Conservation (phyloP, 2,888 invertebrate genomes). For the Azorinus chamasolen region DNA sequence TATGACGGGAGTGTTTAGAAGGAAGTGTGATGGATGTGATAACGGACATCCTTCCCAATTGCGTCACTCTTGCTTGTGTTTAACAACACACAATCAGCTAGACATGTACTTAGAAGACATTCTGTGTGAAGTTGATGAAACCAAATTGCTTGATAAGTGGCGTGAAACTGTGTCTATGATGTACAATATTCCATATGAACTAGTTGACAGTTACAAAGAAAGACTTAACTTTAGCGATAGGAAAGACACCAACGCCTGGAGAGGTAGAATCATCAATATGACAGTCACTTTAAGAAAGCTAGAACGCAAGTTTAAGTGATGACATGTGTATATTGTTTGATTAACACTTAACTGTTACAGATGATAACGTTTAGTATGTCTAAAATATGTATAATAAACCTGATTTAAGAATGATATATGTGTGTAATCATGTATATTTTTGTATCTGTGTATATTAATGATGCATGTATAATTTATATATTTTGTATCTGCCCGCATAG, state of each 20-base stretch:
- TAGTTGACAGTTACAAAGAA: slow-evolving; percentile 35
- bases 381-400: too few relatives aligned
- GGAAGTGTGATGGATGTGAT: slow-evolving; percentile 36
- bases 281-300: slow-evolving; percentile 23
- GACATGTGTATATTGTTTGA: too few relatives aligned
- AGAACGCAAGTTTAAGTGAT: slow-evolving; percentile 28
- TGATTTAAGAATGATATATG: too few relatives aligned
- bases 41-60: slow-evolving; percentile 27
- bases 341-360: too few relatives aligned
- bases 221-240: slow-evolving; percentile 41
- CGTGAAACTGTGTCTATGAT: slow-evolving; percentile 14
- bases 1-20: slow-evolving; percentile 30
- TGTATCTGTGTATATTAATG: too few relatives aligned
- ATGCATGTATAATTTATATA: too few relatives aligned
- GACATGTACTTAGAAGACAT: slow-evolving; percentile 42
- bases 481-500: too few relatives aligned
- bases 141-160: slow-evolving; percentile 34
- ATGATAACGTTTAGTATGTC: too few relatives aligned
- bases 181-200: slow-evolving; percentile 9
- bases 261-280: slow-evolving; percentile 33
- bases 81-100: slow-evolving; percentile 35
- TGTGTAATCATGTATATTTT: too few relatives aligned
- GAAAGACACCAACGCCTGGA: slow-evolving; percentile 42
- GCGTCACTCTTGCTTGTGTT: slow-evolving; percentile 36
- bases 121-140: slow-evolving; percentile 33